phyloP scores from a whole-genome alignment of 2,888 invertebrate genomes.

The Allacma fusca region DNA sequence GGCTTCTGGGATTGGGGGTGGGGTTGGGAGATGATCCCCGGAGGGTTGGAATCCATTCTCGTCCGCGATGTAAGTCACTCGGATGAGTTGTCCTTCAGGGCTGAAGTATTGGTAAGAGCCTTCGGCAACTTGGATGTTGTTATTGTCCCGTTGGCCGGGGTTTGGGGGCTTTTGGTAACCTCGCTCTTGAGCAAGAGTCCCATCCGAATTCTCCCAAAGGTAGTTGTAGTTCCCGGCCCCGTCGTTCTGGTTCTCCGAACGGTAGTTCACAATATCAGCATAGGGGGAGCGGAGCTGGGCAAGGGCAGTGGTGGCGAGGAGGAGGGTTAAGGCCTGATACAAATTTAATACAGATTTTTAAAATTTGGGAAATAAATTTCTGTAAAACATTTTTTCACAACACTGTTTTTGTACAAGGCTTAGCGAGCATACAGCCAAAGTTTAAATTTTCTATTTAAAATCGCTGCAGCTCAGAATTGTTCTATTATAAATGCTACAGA shows the following conservation, averaged over 20 bases:
- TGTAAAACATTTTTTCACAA: too few relatives aligned
- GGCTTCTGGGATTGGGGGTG: constrained; percentile 60
- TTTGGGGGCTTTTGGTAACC: constrained; percentile 44
- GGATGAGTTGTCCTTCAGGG: constrained; percentile 46
- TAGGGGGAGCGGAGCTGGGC: constrained; percentile 24
- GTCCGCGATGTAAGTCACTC: constrained; percentile 48
- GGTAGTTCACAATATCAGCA: constrained; percentile 47
- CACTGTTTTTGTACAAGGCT: too few relatives aligned
- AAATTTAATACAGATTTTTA: too few relatives aligned
- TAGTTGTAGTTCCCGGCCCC: constrained; percentile 57
- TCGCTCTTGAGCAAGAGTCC: constrained; percentile 39
- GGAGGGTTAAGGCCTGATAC: background rate
- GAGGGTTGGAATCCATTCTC: constrained; percentile 51
- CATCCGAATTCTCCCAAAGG: constrained; percentile 47
- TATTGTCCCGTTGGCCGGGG: constrained; percentile 24
- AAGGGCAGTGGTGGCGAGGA: background rate
- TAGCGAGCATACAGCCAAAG: too few relatives aligned
- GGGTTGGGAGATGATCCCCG: constrained; percentile 59
- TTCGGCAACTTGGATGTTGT: constrained; percentile 44
- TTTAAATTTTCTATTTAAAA: too few relatives aligned
- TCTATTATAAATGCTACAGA: too few relatives aligned
- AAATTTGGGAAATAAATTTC: too few relatives aligned
- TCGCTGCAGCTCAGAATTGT: too few relatives aligned
- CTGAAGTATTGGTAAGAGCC: constrained; percentile 58
- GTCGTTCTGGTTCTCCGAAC: constrained; percentile 56